Evolutionary conservation across 2,113 vertebrate species (phyloP).

Genomic region (Toxotes jaculatrix): DNA sequence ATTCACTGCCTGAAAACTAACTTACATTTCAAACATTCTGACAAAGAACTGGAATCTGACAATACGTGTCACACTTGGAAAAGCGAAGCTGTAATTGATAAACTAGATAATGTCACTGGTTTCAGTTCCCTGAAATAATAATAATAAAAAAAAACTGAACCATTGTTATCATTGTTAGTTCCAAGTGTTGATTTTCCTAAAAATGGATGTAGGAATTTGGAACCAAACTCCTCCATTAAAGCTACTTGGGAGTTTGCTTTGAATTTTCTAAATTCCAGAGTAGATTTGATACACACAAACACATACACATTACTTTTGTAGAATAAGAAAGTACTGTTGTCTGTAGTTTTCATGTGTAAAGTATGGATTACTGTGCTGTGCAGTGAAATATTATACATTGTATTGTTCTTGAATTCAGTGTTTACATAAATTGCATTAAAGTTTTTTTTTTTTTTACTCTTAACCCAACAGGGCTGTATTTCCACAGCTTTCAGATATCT

Average conservation of each 20-base stretch:
- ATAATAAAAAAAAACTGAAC: not conserved
- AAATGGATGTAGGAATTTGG: not conserved
- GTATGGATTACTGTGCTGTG: constrained; percentile 8
- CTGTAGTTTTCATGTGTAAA: not conserved
- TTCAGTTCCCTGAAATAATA: not conserved
- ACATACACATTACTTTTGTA: not conserved
- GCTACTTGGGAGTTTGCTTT: not conserved
- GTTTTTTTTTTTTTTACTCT: not conserved
- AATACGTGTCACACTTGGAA: not conserved
- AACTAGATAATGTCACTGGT: not conserved
- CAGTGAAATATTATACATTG: not conserved
- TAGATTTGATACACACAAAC: not conserved
- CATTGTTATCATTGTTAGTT: not conserved
- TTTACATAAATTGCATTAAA: constrained; percentile 24
- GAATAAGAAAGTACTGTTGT: constrained; percentile 16
- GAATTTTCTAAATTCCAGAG: not conserved
- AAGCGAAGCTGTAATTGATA: not conserved
- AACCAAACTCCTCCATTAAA: not conserved
- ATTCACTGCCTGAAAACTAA: constrained; percentile 26
- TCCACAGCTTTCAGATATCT: too few species aligned
- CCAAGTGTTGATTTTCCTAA: not conserved
- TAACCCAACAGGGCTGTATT: too few species aligned
- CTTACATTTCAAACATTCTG: not conserved
- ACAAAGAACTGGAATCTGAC: not conserved
- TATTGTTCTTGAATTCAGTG: not conserved